These are phyloP conservation scores for Lophochroa leadbeateri DNA, from an alignment of 2,113 vertebrate genomes.

Conservation along the genomic window DNA sequence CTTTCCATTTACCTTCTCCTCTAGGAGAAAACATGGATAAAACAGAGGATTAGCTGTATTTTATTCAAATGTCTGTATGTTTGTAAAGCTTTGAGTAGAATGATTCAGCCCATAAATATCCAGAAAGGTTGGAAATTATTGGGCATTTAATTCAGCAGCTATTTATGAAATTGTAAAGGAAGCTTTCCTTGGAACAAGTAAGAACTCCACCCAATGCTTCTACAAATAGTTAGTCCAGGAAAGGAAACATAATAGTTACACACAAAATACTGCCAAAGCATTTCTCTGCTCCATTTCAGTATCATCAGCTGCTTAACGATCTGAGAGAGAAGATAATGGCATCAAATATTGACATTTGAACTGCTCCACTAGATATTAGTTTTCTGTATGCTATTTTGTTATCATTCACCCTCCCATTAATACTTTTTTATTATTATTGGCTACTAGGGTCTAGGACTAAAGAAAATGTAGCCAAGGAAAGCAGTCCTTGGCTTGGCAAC, in stretches of 20 bases:
- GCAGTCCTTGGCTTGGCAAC: background rate
- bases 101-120: background rate
- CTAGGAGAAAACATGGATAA: background rate
- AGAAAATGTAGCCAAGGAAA: conserved; percentile 23
- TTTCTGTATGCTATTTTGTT: conserved; percentile 38
- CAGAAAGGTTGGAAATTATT: background rate
- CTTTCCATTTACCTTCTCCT: background rate
- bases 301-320: conserved; percentile 62
- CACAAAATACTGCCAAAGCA: conserved; percentile 38
- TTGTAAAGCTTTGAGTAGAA: background rate
- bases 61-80: background rate
- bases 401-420: background rate
- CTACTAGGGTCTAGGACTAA: background rate
- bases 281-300: conserved; percentile 35
- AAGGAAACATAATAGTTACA: conserved; percentile 14
- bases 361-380: conserved; percentile 40
- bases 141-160: background rate
- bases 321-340: conserved; percentile 51
- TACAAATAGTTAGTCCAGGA: conserved; percentile 23
- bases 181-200: conserved; percentile 2
- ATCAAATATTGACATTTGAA: conserved; percentile 61
- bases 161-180: conserved; percentile 7
- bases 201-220: background rate
- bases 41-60: background rate
- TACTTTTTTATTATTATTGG: conserved; percentile 21